These are phyloP conservation scores for Drosophila pectinifera DNA, from an alignment of 1,140 invertebrate species.

Conservation along the genomic window DNA sequence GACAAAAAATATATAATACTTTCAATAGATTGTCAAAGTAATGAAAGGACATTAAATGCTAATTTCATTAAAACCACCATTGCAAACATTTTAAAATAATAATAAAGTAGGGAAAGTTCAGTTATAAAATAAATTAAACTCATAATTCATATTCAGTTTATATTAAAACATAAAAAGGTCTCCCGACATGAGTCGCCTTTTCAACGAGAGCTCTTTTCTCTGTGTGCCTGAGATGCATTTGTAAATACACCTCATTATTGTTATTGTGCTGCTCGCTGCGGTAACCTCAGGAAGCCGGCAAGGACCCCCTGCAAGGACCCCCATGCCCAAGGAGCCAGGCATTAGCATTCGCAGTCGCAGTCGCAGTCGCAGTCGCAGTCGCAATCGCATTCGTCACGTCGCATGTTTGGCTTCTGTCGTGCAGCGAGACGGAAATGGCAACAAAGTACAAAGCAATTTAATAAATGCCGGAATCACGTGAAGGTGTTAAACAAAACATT, in stretches of 20 bases:
- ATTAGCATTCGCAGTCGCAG: conserved; percentile 8
- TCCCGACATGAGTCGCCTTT: background rate
- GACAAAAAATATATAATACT: background rate
- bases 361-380: conserved; percentile 22
- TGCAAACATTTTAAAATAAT: background rate
- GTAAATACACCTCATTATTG: conserved; percentile 75
- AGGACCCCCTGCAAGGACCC: background rate
- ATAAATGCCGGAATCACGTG: conserved; percentile 83
- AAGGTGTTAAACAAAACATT: conserved; percentile 82
- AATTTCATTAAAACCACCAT: background rate
- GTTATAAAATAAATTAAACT: no score
- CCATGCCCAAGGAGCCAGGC: background rate
- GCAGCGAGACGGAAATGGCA: conserved; percentile 77
- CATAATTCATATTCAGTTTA: no score
- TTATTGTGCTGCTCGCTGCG: conserved; percentile 50
- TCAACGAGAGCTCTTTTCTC: no score
- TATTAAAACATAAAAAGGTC: background rate
- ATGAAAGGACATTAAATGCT: background rate
- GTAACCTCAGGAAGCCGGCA: conserved; percentile 11
- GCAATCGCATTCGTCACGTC: conserved; percentile 73
- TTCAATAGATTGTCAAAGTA: background rate
- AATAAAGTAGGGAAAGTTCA: no score
- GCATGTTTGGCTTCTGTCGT: conserved; percentile 73
- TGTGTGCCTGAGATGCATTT: conserved; percentile 54
- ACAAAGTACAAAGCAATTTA: conserved; percentile 82